Conservation (phyloP, 30 jellyfish, hydroid and myxozoan genomes). For the Aurelia aurita region DNA sequence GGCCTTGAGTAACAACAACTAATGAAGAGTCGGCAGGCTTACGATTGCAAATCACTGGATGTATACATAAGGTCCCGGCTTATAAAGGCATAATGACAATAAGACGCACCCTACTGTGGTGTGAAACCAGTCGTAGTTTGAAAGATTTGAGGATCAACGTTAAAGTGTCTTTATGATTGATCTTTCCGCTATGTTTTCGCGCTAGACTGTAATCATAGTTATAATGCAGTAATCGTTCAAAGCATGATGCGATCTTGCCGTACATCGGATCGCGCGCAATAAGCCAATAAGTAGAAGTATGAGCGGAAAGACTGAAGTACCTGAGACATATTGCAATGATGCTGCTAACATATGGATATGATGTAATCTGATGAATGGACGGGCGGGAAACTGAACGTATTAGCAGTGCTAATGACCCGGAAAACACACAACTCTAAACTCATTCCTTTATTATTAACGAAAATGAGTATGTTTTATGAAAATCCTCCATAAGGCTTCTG, state of each 20-base stretch:
- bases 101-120: conserved; percentile 66
- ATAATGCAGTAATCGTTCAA: conserved; percentile 60
- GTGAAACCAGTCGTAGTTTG: conserved; percentile 43
- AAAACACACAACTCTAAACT: conserved; percentile 54
- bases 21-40: not conserved
- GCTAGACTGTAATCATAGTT: conserved; percentile 62
- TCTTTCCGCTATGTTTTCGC: conserved; percentile 81
- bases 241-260: conserved; percentile 1
- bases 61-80: conserved; percentile 43
- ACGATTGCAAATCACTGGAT: not conserved
- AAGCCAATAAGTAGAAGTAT: conserved; percentile 66
- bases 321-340: conserved; percentile 18
- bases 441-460: conserved; percentile 40
- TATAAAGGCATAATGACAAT: conserved; percentile 10
- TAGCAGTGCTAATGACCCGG: conserved; percentile 66
- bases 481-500: conserved; percentile 31
- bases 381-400: conserved; percentile 70
- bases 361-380: conserved; percentile 48
- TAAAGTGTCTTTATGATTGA: conserved; percentile 33
- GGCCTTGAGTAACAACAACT: too few species aligned
- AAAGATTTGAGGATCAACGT: conserved; percentile 35
- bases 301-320: conserved; percentile 71
- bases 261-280: conserved; percentile 41
- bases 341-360: conserved; percentile 47
- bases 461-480: conserved; percentile 48